Base-by-base conservation (phyloP, 2,888 invertebrate species). In the Gastracanthus pulcherrimus region DNA sequence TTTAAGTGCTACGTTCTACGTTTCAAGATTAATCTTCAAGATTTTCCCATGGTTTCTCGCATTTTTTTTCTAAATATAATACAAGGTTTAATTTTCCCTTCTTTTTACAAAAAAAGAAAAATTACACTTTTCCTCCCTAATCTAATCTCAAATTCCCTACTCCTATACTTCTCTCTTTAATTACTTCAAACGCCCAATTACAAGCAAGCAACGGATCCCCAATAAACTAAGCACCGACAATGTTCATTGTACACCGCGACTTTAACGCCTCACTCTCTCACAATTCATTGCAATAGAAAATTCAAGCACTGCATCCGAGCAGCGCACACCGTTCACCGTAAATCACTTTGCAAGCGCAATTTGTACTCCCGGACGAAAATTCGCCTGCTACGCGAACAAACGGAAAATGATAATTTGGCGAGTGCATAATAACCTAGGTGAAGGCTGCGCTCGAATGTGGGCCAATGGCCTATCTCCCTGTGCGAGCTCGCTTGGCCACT, bases 321-420 rank as follows among this genome's bases (percentile, higher is more conserved):
- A 0, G 13, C n/a, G 0, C 58, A 38, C 29, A 16, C 45, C 45
- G 31, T n/a, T n/a, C n/a, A n/a, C n/a, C n/a, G 48, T 69, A 76
- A 75, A 78, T 64, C 62, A 77, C 29, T 29, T 36, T 9, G 23
- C 11, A 4, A 16, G 36, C 13, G 51, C 48, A n/a, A 66, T 23
- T n/a, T n/a, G n/a, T 55, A 76, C 13, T 26, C 13, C 26, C 3
- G 16, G 16, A 55, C 64, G 78, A 78, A 71, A 80, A 75, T 69
- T 75, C 60, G 5, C 77, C n/a, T n/a, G n/a, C n/a, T n/a, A 7
- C 76, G 19, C 9, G 26, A 36, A 69, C 41, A 58, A 76, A 70
- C 60, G 76, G 81, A 81, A 81, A 81, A 71, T 34, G 71, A 36
- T 66, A 76, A 76, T 81, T 81, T 60, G 19, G n/a, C 29, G 67